Evolutionary conservation across 2,888 invertebrate species (phyloP), one percentile per base, ranked within the genome.

Genomic region (Stenotaenia linearis): DNA sequence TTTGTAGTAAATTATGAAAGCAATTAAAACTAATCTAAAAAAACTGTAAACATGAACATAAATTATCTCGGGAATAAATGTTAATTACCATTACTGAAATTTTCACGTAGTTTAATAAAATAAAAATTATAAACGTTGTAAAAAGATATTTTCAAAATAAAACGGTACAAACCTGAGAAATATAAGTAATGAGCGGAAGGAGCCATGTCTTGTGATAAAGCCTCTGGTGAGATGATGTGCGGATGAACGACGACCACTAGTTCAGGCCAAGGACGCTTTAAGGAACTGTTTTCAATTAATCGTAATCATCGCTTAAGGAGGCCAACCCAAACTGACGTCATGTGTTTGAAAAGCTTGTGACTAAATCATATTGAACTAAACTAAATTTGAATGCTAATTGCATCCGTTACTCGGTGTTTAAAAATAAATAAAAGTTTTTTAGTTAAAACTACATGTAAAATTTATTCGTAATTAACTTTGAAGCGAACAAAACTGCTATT

Each of bases 251-350:
- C 6, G 69, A 69, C 12, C 69, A 10, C 28, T 28, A 69, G 25
- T 69, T 69, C 69, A 69, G 69, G 69, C 69, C 69, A 69, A 69
- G 69, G 69, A 69, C 69, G n/a, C 25, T 69, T 69, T 69, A 69
- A 69, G 69, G 25, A 69, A 69, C 69, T 69, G 69, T 69, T 69
- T 69, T 69, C 69, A 69, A 69, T 69, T 69, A 69, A 23, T 12
- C 28, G 28, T 28, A 69, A 69, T 69, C 69, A 69, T 69, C 2
- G 23, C 69, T 69, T 15, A 23, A 28, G n/a, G 69, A 10, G 69
- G 69, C 69, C 69, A 69, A 69, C 28, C 69, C 69, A 23, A 69
- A 69, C 10, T 69, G 69, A 69, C 69, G 69, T 69, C 69, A 69
- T 69, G 9, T 6, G 6, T 28, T 12, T 25, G 23, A 28, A 15